Conservation (phyloP, 2,797 vertebrate species). For the Sebastes baramenuke region DNA sequence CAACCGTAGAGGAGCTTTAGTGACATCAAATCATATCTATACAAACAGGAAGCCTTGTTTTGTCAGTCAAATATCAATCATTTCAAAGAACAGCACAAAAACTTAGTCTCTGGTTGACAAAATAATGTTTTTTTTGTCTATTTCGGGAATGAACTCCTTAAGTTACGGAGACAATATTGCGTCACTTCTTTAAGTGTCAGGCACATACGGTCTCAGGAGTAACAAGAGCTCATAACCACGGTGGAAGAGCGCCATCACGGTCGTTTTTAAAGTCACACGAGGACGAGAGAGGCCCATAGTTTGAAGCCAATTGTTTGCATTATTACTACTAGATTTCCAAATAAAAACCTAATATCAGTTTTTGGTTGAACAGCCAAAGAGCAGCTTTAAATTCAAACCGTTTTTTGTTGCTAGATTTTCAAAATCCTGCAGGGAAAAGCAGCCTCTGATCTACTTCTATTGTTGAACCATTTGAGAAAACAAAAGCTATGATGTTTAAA, state of each 20-base stretch:
- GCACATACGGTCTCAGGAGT: conserved; percentile 13
- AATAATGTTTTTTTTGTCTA: neutral
- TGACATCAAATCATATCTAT: neutral
- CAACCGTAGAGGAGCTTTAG: neutral
- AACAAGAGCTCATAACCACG: neutral
- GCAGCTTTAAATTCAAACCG: neutral
- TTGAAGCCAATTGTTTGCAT: neutral
- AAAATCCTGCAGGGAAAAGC: neutral
- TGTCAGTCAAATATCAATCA: neutral
- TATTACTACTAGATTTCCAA: neutral
- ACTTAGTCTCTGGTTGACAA: neutral
- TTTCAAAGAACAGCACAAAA: neutral
- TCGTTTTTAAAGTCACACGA: neutral
- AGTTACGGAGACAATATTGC: conserved; percentile 6
- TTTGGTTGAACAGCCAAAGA: neutral
- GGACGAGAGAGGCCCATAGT: neutral
- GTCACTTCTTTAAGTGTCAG: conserved; percentile 3
- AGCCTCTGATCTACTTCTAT: conserved; percentile 14
- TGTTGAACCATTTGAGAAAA: conserved; percentile 16
- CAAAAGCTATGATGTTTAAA: conserved; percentile 20
- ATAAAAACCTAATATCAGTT: neutral
- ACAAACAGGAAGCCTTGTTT: neutral
- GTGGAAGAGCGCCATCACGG: neutral
- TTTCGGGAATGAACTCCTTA: neutral
- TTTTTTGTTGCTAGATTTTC: neutral